These are phyloP conservation scores for Bombyx mori DNA, from an alignment of 1,140 invertebrate genomes.

Conservation along the genomic window DNA sequence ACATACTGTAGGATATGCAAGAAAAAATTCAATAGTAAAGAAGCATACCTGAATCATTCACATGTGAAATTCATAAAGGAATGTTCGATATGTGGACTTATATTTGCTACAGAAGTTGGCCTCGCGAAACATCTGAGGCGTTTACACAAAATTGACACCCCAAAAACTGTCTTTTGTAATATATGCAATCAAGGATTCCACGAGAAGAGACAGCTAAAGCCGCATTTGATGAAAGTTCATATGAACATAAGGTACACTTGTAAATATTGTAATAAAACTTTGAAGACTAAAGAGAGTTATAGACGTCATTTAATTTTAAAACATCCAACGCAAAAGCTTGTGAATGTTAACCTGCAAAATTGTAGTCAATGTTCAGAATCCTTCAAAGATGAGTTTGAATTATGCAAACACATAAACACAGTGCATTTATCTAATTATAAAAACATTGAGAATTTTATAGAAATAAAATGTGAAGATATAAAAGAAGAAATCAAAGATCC, in stretches of 20 bases:
- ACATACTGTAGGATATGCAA: constrained; percentile 50
- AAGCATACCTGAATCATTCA: constrained; percentile 47
- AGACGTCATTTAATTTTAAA: constrained; percentile 46
- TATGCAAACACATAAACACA: constrained; percentile 45
- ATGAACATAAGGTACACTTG: constrained; percentile 57
- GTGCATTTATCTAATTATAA: constrained; percentile 22
- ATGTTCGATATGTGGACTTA: constrained; percentile 49
- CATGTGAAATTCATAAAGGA: constrained; percentile 47
- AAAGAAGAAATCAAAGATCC: constrained; percentile 27
- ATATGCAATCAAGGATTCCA: constrained; percentile 54
- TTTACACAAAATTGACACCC: constrained; percentile 50
- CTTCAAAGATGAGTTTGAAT: constrained; percentile 50
- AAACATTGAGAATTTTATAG: constrained; percentile 10
- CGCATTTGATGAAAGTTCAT: constrained; percentile 55
- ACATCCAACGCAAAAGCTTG: constrained; percentile 25
- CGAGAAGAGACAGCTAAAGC: constrained; percentile 50
- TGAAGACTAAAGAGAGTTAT: constrained; percentile 59
- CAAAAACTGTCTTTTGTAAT: constrained; percentile 48
- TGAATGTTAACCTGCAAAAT: constrained; percentile 28
- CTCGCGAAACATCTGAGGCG: constrained; percentile 52
- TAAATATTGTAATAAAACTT: constrained; percentile 46
- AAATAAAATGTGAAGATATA: constrained; percentile 42
- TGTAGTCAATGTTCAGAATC: constrained; percentile 44
- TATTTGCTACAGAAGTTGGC: constrained; percentile 53
- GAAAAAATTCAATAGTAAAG: constrained; percentile 50